These are phyloP conservation scores for Sturnus vulgaris DNA, from an alignment of 2,113 vertebrate species.

Conservation along the genomic window DNA sequence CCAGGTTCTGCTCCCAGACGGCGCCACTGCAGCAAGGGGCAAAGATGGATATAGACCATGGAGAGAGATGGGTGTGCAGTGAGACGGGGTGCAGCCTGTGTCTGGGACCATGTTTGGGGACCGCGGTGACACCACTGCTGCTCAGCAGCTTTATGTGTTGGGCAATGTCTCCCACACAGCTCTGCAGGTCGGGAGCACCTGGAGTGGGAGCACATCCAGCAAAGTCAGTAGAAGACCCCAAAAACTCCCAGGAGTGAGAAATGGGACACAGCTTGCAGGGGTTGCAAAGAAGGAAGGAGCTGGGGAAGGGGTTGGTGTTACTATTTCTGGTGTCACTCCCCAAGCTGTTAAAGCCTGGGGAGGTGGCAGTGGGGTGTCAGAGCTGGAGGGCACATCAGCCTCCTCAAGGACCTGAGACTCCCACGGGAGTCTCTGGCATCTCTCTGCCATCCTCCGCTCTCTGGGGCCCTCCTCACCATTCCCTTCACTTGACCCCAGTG, in stretches of 20 bases:
- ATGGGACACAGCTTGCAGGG: too few species aligned
- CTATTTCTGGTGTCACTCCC: neutral
- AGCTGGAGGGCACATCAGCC: neutral
- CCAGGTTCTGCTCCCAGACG: rapidly evolving
- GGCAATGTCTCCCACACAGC: rapidly evolving
- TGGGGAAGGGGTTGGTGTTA: neutral
- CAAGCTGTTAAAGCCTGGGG: neutral
- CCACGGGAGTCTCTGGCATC: rapidly evolving
- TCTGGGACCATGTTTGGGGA: neutral
- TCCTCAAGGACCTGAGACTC: neutral
- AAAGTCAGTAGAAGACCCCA: neutral
- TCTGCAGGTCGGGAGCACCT: neutral
- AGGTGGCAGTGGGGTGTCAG: neutral
- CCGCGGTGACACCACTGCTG: rapidly evolving
- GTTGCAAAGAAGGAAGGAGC: neutral
- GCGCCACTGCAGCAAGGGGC: neutral
- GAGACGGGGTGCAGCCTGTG: neutral
- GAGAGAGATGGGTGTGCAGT: neutral
- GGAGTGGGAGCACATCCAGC: rapidly evolving
- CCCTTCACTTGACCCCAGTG: rapidly evolving
- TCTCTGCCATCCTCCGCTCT: rapidly evolving
- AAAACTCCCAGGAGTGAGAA: neutral
- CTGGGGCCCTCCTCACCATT: neutral
- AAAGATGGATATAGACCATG: too few species aligned
- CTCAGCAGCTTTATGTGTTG: neutral